phyloP scores from a whole-genome alignment of 1,140 invertebrate genomes.

The Trigoniulus corallinus region DNA sequence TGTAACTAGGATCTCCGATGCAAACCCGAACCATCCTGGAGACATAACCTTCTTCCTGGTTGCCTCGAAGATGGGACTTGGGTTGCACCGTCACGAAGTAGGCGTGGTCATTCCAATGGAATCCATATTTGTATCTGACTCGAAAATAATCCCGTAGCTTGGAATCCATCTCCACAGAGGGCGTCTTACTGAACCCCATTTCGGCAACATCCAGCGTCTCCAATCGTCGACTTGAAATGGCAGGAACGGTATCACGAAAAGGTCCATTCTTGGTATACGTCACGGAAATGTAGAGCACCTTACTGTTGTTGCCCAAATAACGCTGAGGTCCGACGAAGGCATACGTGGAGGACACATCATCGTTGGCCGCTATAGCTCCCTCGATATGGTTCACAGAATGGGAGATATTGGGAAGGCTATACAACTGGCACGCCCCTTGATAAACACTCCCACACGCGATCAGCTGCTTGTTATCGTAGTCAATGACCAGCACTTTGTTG shows the following conservation, averaged over 20 bases:
- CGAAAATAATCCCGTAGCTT: conserved; percentile 88
- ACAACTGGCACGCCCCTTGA: conserved; percentile 76
- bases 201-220: conserved; percentile 60
- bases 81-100: conserved; percentile 93
- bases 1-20: conserved; percentile 82
- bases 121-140: conserved; percentile 88
- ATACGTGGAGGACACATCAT: conserved; percentile 74
- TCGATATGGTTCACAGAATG: conserved; percentile 52
- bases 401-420: conserved; percentile 64
- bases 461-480: conserved; percentile 56
- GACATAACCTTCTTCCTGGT: conserved; percentile 76
- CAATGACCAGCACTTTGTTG: conserved; percentile 81
- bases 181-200: conserved; percentile 68
- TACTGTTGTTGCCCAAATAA: conserved; percentile 53
- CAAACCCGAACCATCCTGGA: conserved; percentile 78
- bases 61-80: conserved; percentile 61
- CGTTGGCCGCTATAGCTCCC: conserved; percentile 72
- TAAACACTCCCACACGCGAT: conserved; percentile 74
- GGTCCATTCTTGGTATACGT: conserved; percentile 84
- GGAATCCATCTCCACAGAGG: conserved; percentile 74
- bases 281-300: conserved; percentile 83
- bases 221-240: conserved; percentile 69
- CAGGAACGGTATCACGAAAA: conserved; percentile 83
- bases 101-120: conserved; percentile 82
- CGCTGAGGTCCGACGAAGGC: conserved; percentile 86